phyloP scores from a whole-genome alignment of 2,888 invertebrate genomes.

The Hydropsyche betteni region DNA sequence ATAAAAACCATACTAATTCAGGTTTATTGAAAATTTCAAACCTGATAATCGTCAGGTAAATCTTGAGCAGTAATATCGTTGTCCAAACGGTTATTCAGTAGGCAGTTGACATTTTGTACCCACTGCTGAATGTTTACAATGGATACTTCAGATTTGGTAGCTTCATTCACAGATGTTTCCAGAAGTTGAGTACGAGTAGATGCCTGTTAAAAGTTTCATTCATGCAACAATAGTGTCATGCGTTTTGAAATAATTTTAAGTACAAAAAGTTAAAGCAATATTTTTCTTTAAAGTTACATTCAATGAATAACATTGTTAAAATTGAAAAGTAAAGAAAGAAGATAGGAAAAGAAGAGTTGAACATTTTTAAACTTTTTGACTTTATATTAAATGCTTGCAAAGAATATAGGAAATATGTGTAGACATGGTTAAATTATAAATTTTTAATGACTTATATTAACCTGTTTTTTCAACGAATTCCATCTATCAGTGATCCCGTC shows the following conservation, averaged over 20 bases:
- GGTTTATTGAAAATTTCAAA: slow-evolving; percentile 55
- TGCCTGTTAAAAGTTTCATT: slow-evolving; percentile 59
- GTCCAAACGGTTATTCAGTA: slow-evolving; percentile 75
- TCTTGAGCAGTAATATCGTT: slow-evolving; percentile 82
- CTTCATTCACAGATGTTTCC: slow-evolving; percentile 77
- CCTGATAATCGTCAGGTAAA: slow-evolving; percentile 79
- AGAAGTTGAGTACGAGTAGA: slow-evolving; percentile 69
- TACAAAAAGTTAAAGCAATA: slow-evolving; percentile 1
- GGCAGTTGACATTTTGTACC: slow-evolving; percentile 73
- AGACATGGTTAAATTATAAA: neutral
- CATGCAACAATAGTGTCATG: slow-evolving; percentile 40
- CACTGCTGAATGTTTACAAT: slow-evolving; percentile 78
- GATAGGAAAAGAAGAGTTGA: neutral
- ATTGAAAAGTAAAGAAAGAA: slow-evolving; percentile 13
- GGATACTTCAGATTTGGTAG: slow-evolving; percentile 79
- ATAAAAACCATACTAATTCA: slow-evolving; percentile 22
- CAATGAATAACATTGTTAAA: slow-evolving; percentile 1
- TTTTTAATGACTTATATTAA: slow-evolving; percentile 52
- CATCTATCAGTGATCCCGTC: slow-evolving; percentile 71
- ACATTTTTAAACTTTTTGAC: neutral
- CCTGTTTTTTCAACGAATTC: slow-evolving; percentile 76
- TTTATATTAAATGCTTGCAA: neutral
- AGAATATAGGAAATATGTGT: neutral
- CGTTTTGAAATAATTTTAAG: slow-evolving; percentile 34
- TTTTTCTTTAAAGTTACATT: too few species aligned